phyloP scores from a whole-genome alignment of 2,888 invertebrate species.

The Ephialtes manifestator region DNA sequence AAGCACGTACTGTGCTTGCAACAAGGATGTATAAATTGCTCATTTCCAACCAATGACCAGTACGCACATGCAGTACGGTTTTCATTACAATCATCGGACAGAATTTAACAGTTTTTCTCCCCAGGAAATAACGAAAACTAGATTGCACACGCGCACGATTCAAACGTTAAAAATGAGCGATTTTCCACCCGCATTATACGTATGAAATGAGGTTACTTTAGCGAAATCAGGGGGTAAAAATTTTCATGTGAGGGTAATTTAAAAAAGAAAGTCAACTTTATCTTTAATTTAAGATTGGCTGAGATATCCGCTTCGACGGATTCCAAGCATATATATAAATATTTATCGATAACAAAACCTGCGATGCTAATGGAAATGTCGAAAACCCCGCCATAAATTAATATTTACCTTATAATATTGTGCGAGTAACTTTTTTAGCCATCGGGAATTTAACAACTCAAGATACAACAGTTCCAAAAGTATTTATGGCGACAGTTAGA shows the following conservation, averaged over 20 bases:
- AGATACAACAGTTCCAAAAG: conserved; percentile 41
- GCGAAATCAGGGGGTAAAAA: conserved; percentile 13
- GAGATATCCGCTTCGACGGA: conserved; percentile 13
- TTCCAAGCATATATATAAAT: conserved; percentile 14
- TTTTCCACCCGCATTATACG: too few relatives aligned
- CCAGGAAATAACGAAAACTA: too few relatives aligned
- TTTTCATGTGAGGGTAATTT: conserved; percentile 32
- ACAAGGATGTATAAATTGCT: too few relatives aligned
- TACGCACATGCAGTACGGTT: too few relatives aligned
- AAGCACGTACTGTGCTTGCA: too few relatives aligned
- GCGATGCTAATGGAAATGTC: conserved; percentile 38
- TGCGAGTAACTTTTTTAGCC: conserved; percentile 63
- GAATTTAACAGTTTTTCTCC: too few relatives aligned
- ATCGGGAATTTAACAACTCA: conserved; percentile 51
- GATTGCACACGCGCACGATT: too few relatives aligned
- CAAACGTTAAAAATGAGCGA: too few relatives aligned
- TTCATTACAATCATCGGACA: too few relatives aligned
- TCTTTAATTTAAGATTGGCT: conserved; percentile 20
- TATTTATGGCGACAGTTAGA: conserved; percentile 49
- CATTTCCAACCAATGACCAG: too few relatives aligned
- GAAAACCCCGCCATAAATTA: conserved; percentile 24
- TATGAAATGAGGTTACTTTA: too few relatives aligned
- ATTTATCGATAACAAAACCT: conserved; percentile 40
- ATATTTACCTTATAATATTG: conserved; percentile 48
- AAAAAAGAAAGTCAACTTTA: conserved; percentile 15